A percentile compares a stretch with the other conserved stretches of the same genome.
Evolutionary conservation across 2,113 vertebrate species (phyloP).

Genomic region (Atlantisia rogersi): DNA sequence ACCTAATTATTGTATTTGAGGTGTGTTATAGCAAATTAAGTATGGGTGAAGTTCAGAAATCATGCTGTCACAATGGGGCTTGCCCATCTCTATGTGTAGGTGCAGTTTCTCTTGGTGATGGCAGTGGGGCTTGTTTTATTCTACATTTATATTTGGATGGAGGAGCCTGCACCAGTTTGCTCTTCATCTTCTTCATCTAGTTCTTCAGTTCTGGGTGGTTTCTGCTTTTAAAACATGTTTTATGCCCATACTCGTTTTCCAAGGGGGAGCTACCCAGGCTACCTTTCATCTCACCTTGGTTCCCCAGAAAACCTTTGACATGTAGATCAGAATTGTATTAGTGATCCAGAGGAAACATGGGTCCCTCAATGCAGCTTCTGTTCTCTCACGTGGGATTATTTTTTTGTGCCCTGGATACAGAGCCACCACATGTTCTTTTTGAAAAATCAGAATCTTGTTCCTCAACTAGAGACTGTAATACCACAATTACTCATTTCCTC

Average conservation of each 20-base stretch:
- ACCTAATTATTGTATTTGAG: neutral
- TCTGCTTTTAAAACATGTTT: neutral
- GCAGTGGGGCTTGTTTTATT: neutral
- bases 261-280: neutral
- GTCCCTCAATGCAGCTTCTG: fast-evolving
- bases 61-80: fast-evolving
- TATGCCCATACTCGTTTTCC: neutral
- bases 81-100: neutral
- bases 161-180: neutral
- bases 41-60: neutral
- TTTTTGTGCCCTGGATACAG: neutral
- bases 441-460: neutral
- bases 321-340: neutral
- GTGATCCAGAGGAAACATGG: neutral
- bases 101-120: neutral
- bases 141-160: neutral
- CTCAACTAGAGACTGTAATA: neutral
- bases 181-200: neutral
- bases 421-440: neutral
- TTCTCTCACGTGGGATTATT: neutral
- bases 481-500: neutral
- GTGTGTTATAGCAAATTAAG: neutral
- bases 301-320: neutral
- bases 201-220: neutral
- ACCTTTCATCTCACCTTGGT: neutral